Evolutionary conservation across 1,140 invertebrate genomes (phyloP), one percentile per base, ranked within the genome.

Genomic region (Atta colombica): DNA sequence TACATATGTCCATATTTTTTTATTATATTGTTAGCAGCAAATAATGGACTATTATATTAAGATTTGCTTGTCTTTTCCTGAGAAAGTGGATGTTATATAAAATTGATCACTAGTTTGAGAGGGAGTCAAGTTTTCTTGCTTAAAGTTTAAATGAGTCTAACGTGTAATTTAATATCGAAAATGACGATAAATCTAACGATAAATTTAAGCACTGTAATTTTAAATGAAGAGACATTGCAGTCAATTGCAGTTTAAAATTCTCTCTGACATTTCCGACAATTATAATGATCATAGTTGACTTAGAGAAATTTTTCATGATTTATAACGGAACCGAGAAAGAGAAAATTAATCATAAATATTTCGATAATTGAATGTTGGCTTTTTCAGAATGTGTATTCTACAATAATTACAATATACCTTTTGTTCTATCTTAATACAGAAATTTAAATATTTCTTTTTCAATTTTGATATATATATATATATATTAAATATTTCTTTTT

Each of bases 81-180:
- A 49, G 65, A 60, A 45, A 60, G n/a, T 77, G 7, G 6, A 68
- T 16, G 35, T 85, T 78, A 78, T 78, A 45, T 31, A 85, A 85
- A 78, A 85, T 85, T 85, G 31, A 66, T 85, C 49, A 49, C 49
- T 6, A 0, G 49, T 60, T 49, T 49, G n/a, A 58, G 61, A 39
- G 16, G 35, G 12, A 18, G 6, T 4, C 31, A 85, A 85, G 74
- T 85, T 78, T 66, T 5, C 31, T 58, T 55, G 18, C 60, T 78
- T 14, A 55, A 85, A 85, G 49, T 85, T 85, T 85, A 65, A 85
- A 14, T 58, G 8, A 16, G 21, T 66, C 60, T 55, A 77, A 85
- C 2, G 8, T 2, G n/a, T 68, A 66, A 85, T 49, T 25, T 65
- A 35, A 2, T 21, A 21, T 85, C 18, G 8, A 66, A 78, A 85